These are phyloP conservation scores for Lepidochrysops patricia DNA, from an alignment of 2,888 invertebrate species.

Conservation along the genomic window DNA sequence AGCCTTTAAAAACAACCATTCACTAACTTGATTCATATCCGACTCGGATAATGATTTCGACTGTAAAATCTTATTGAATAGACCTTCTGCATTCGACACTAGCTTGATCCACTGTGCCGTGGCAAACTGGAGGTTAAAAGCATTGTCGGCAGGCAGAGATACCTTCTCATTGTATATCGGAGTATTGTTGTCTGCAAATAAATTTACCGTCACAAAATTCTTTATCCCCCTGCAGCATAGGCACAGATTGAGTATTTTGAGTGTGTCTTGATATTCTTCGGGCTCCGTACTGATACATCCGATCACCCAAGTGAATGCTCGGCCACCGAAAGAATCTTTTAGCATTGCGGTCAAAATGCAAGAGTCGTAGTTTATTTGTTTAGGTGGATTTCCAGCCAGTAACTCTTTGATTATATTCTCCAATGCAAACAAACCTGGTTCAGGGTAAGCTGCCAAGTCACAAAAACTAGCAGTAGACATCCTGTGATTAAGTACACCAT, in stretches of 20 bases:
- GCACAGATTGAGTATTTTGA: slow-evolving; percentile 80
- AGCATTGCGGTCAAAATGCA: slow-evolving; percentile 80
- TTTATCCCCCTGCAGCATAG: slow-evolving; percentile 79
- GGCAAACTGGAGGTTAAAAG: slow-evolving; percentile 86
- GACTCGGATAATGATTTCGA: slow-evolving; percentile 80
- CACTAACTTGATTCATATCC: slow-evolving; percentile 82
- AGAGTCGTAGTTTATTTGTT: slow-evolving; percentile 75
- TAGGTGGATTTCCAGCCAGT: slow-evolving; percentile 70
- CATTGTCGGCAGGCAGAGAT: slow-evolving; percentile 46
- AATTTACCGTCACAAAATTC: slow-evolving; percentile 82
- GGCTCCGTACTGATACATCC: slow-evolving; percentile 82
- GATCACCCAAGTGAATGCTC: slow-evolving; percentile 82
- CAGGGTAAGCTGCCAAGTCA: slow-evolving; percentile 76
- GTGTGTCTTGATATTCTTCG: slow-evolving; percentile 79
- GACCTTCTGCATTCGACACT: slow-evolving; percentile 87
- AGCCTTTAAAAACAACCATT: slow-evolving; percentile 89
- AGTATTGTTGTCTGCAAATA: slow-evolving; percentile 79
- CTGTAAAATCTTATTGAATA: slow-evolving; percentile 84
- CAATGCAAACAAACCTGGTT: slow-evolving; percentile 78
- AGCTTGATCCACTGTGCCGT: slow-evolving; percentile 87
- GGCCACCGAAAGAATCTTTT: slow-evolving; percentile 83
- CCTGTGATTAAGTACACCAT: slow-evolving; percentile 79
- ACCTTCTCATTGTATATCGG: slow-evolving; percentile 64
- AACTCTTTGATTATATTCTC: slow-evolving; percentile 78
- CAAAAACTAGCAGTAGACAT: slow-evolving; percentile 84